Base-by-base conservation (phyloP, 1,140 invertebrate species). In the Papilio machaon region DNA sequence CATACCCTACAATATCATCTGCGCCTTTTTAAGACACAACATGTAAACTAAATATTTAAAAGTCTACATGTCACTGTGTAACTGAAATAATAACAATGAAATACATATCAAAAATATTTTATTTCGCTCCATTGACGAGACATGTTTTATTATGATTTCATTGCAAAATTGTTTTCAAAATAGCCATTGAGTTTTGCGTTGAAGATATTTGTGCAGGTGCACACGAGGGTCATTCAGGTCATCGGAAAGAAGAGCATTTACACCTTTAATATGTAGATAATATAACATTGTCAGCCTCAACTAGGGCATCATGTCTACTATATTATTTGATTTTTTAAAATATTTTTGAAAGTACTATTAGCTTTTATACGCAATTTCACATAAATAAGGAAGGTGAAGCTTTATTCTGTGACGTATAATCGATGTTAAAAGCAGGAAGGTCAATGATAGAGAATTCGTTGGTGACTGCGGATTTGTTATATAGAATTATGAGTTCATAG, bases 141-240 rank as follows among this genome's bases (percentile, higher is more conserved):
- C 52, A 13, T 67, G 60, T 67, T 67, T 67, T 67, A 67, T 13
- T 67, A 35, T 23, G 19, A 30, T 30, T 35, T 70, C 64, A 70
- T 15, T 70, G 4, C 64, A 35, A 35, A 64, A 64, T 17, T 70
- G 64, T 70, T 70, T 70, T 70, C 30, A 70, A 70, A 70, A 70
- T 70, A 70, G 3, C 64, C 64, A 70, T 35, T 70, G 30, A 23
- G n/a, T 19, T 58, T 35, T 70, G 30, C 5, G 10, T 35, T 9
- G 11, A 35, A 70, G 13, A 70, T 70, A 11, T 70, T 70, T 70
- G 30, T 38, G 11, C 64, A 70, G 64, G 64, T 70, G 64, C 64
- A 70, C 0, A 70, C 64, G 11, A 17, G 30, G 11, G 64, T 35
- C 64, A 70, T 70, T 35, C 30, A 15, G 13, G 23, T 70, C 30